phyloP scores from a whole-genome alignment of 2,113 vertebrate genomes.

The Peromyscus californicus region DNA sequence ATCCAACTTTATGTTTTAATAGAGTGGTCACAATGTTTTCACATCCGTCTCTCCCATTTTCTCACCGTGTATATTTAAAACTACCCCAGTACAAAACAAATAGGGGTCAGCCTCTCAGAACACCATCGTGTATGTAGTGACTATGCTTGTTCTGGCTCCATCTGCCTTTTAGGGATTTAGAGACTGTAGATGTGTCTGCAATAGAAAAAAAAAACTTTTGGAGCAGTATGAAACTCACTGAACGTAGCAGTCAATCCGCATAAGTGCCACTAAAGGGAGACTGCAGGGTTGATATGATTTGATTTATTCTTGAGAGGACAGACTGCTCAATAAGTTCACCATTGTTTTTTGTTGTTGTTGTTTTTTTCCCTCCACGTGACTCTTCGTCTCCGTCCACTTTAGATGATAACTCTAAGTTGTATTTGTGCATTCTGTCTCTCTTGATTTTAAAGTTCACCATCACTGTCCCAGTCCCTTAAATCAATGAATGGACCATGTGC shows the following conservation, averaged over 20 bases:
- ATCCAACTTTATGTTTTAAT: background rate
- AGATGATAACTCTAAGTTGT: background rate
- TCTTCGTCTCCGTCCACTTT: background rate
- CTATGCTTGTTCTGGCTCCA: rapidly evolving
- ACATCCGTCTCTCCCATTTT: background rate
- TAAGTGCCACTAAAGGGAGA: background rate
- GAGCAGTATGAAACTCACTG: background rate
- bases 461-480: background rate
- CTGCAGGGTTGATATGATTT: background rate
- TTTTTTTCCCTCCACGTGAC: background rate
- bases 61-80: background rate
- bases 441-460: background rate
- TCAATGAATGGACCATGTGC: background rate
- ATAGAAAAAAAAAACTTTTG: background rate
- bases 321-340: background rate
- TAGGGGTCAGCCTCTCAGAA: background rate
- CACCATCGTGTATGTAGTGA: rapidly evolving
- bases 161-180: background rate
- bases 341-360: background rate
- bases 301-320: background rate
- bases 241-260: background rate
- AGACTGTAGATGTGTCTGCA: background rate
- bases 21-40: background rate
- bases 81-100: background rate
- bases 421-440: background rate